phyloP scores from a whole-genome alignment of 2,113 vertebrate genomes.

The Patagioenas fasciata region DNA sequence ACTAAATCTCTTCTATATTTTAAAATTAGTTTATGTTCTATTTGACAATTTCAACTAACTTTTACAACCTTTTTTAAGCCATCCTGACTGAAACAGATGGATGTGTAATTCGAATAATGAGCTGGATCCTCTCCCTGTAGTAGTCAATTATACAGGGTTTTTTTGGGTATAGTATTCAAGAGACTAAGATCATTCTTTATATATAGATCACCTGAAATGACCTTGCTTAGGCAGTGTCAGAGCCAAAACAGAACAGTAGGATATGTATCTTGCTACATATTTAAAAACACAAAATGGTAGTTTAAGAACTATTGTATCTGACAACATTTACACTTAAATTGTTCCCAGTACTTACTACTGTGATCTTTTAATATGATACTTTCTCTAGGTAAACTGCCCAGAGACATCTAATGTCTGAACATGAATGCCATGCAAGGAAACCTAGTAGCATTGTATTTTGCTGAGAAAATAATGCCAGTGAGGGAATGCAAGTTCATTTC shows the following conservation, averaged over 20 bases:
- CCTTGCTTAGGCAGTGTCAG: conserved; percentile 37
- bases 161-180: conserved; percentile 45
- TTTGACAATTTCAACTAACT: conserved; percentile 9
- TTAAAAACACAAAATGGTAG: neutral
- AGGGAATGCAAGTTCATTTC: neutral
- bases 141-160: conserved; percentile 49
- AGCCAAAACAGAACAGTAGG: conserved; percentile 43
- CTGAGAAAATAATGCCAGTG: neutral
- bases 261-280: conserved; percentile 11
- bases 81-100: conserved; percentile 63
- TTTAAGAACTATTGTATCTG: neutral
- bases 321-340: neutral
- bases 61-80: conserved; percentile 30
- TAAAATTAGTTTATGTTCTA: neutral
- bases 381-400: conserved; percentile 13
- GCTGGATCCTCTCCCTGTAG: conserved; percentile 57
- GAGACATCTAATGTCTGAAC: conserved; percentile 3
- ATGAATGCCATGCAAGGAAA: neutral
- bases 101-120: conserved; percentile 67
- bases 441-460: neutral
- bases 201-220: conserved; percentile 68
- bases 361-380: neutral
- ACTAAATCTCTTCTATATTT: neutral
- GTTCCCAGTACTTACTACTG: neutral
- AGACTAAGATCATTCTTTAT: conserved; percentile 48